Percentiles rank a stretch among this genome's conserved stretches.
Evolutionary conservation across 2,888 invertebrate genomes (phyloP).

Genomic region (Galerucella calmariensis): DNA sequence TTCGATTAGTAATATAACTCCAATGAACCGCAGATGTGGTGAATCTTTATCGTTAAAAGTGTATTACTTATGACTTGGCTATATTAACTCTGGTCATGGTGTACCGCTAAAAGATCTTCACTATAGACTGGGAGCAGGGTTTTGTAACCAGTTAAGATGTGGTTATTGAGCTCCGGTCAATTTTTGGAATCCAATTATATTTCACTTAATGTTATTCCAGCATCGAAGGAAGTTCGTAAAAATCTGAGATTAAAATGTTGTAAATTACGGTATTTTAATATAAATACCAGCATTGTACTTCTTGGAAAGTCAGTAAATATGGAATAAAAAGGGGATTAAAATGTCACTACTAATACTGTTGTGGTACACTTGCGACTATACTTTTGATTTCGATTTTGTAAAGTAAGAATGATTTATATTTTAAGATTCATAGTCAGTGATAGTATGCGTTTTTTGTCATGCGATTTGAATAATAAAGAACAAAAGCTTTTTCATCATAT

Average conservation of each 20-base stretch:
- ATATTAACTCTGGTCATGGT: constrained; percentile 1
- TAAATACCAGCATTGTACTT: constrained; percentile 3
- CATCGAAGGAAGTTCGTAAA: constrained; percentile 23
- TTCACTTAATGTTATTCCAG: constrained; percentile 25
- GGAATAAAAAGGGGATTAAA: neutral
- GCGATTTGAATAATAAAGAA: too few species aligned
- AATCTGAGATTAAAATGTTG: constrained; percentile 26
- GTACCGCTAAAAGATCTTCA: constrained; percentile 2
- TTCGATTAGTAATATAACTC: neutral
- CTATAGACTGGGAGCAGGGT: neutral
- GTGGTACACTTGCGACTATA: neutral
- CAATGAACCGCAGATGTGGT: neutral
- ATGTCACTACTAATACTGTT: neutral
- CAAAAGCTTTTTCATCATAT: too few species aligned
- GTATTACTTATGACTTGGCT: neutral
- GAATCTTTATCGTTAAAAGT: neutral
- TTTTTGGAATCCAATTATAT: constrained; percentile 40
- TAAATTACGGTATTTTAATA: constrained; percentile 20
- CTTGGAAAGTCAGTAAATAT: constrained; percentile 15
- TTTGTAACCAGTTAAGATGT: neutral
- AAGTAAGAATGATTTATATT: neutral
- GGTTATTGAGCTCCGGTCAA: constrained; percentile 20
- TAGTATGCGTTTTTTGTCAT: too few species aligned
- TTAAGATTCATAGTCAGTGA: neutral
- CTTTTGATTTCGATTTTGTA: neutral